phyloP scores from a whole-genome alignment of 2,113 vertebrate genomes.

The Pollimyrus isidori region DNA sequence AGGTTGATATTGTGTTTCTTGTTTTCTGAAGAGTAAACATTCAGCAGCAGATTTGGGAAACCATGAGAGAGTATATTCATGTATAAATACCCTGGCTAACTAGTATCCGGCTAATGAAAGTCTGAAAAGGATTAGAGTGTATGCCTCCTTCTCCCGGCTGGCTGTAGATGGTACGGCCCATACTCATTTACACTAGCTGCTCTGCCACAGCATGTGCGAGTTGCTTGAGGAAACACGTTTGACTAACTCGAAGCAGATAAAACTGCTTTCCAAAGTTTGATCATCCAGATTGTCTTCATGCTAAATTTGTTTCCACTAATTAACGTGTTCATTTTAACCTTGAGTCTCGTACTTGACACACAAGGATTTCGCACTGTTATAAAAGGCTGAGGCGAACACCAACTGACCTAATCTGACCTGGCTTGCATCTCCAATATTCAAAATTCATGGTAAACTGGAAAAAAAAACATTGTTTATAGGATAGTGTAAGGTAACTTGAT shows the following conservation, averaged over 20 bases:
- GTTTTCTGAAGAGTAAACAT: conserved; percentile 9
- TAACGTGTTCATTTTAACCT: not conserved
- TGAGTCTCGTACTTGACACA: not conserved
- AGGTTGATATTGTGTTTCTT: conserved; percentile 37
- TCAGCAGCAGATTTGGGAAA: not conserved
- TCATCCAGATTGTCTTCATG: not conserved
- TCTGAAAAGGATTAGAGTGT: not conserved
- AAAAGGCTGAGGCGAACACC: not conserved
- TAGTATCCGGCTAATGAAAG: not conserved
- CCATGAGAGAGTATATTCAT: not conserved
- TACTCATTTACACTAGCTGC: not conserved
- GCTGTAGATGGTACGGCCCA: not conserved
- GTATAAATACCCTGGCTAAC: not conserved
- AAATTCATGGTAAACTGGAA: not conserved
- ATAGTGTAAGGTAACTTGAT: not conserved
- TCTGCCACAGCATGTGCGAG: not conserved
- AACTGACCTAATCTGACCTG: not conserved
- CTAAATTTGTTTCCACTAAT: not conserved
- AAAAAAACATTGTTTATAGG: not conserved
- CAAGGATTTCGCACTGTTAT: not conserved
- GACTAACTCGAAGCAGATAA: not conserved
- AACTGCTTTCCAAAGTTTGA: not conserved
- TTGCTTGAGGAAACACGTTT: not conserved
- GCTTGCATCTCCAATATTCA: not conserved
- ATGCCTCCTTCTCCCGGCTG: not conserved